Evolutionary conservation across 2,888 invertebrate genomes (phyloP).

Genomic region (Pseudoips prasinana): DNA sequence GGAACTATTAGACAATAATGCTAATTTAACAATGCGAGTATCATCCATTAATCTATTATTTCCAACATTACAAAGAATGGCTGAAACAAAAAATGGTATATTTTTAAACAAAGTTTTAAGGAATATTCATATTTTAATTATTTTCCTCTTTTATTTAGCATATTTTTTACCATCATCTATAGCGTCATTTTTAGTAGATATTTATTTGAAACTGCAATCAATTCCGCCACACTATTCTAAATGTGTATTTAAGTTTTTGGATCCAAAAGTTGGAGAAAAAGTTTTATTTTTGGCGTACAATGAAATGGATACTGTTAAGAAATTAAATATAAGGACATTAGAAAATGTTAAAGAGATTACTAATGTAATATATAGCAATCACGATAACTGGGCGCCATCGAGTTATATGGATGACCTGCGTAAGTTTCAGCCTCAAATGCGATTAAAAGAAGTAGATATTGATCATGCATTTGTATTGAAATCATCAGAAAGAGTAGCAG

Average conservation of each 20-base stretch:
- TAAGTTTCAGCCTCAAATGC: slow-evolving; percentile 50
- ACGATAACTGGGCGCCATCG: slow-evolving; percentile 92
- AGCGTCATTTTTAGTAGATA: slow-evolving; percentile 70
- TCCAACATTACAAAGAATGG: slow-evolving; percentile 94
- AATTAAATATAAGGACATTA: slow-evolving; percentile 85
- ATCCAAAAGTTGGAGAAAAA: slow-evolving; percentile 83
- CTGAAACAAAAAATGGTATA: slow-evolving; percentile 87
- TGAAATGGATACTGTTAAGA: slow-evolving; percentile 89
- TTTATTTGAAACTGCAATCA: slow-evolving; percentile 78
- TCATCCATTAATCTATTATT: slow-evolving; percentile 89
- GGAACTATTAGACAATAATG: slow-evolving; percentile 84
- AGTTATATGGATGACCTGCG: slow-evolving; percentile 85
- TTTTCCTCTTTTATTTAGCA: slow-evolving; percentile 67
- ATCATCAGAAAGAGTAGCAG: slow-evolving; percentile 81
- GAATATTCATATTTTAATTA: slow-evolving; percentile 43
- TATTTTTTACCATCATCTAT: slow-evolving; percentile 77
- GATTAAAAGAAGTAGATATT: slow-evolving; percentile 51
- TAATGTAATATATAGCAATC: slow-evolving; percentile 88
- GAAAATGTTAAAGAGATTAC: slow-evolving; percentile 81
- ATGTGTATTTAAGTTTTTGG: slow-evolving; percentile 79
- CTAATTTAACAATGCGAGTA: slow-evolving; percentile 77
- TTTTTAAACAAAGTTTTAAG: slow-evolving; percentile 84
- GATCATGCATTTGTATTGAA: slow-evolving; percentile 92
- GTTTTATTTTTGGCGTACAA: slow-evolving; percentile 87
- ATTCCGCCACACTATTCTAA: slow-evolving; percentile 74